A percentile compares a stretch with the other conserved stretches of the same genome.
These are phyloP conservation scores for Magallana nippona DNA, from an alignment of 2,888 invertebrate genomes.

Conservation along the genomic window DNA sequence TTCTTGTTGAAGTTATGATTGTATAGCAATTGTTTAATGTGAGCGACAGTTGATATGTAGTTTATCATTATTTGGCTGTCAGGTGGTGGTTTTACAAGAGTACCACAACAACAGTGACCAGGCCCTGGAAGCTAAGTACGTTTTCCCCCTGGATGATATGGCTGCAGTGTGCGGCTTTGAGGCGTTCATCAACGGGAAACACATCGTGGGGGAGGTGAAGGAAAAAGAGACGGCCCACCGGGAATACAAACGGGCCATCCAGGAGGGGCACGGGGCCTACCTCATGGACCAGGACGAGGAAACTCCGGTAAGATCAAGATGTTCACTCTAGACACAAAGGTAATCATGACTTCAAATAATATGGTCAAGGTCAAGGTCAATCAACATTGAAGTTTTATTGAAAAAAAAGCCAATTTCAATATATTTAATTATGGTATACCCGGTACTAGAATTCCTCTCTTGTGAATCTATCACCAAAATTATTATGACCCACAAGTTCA, in stretches of 20 bases:
- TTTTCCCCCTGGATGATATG: constrained; percentile 80
- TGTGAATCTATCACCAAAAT: not conserved
- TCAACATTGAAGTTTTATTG: not conserved
- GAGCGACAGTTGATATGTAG: too few species aligned
- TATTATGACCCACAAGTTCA: not conserved
- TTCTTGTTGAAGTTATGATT: too few species aligned
- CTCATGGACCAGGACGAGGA: constrained; percentile 81
- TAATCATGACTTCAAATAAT: too few species aligned
- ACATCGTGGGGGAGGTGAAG: constrained; percentile 79
- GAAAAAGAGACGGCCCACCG: constrained; percentile 79
- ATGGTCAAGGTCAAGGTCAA: not conserved
- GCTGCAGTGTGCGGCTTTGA: constrained; percentile 81
- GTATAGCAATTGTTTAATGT: too few species aligned
- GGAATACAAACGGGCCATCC: constrained; percentile 79
- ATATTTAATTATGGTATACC: too few species aligned
- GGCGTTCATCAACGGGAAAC: constrained; percentile 80
- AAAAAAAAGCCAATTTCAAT: too few species aligned
- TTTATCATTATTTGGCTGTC: not conserved
- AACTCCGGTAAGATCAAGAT: constrained; percentile 72
- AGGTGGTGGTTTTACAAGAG: constrained; percentile 79
- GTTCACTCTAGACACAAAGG: not conserved
- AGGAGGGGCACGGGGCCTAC: constrained; percentile 80
- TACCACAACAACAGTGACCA: constrained; percentile 71
- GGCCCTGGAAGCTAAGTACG: constrained; percentile 80
- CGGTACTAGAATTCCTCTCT: not conserved